These are phyloP conservation scores for Pycnonotus jocosus DNA, from an alignment of 2,113 vertebrate genomes.

Conservation along the genomic window DNA sequence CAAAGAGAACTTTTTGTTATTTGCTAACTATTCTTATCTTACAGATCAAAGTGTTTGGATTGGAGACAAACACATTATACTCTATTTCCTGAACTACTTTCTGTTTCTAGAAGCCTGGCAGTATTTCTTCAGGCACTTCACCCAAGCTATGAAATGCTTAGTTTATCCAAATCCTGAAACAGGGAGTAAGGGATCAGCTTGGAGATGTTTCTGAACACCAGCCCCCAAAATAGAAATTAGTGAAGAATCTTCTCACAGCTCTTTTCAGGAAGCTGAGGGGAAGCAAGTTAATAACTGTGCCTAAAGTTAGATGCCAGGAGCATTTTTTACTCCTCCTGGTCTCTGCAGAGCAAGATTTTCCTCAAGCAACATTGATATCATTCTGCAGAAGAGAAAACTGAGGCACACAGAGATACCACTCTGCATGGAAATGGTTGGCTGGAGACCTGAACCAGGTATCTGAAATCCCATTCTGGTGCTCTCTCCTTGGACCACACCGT, in stretches of 20 bases:
- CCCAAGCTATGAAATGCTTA: not conserved
- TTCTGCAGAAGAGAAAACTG: not conserved
- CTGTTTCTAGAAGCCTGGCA: not conserved
- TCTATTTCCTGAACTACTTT: not conserved
- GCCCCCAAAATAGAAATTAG: not conserved
- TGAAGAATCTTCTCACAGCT: not conserved
- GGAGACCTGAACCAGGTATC: not conserved
- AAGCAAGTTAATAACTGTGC: not conserved
- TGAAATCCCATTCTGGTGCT: not conserved
- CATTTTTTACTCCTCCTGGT: not conserved
- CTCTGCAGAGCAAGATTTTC: not conserved
- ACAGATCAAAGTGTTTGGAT: conserved; percentile 11
- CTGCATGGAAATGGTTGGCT: not conserved
- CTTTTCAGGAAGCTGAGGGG: not conserved
- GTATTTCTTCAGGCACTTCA: not conserved
- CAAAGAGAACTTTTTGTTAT: not conserved
- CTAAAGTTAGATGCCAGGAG: not conserved
- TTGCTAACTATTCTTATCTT: not conserved
- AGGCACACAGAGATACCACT: not conserved
- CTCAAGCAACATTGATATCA: not conserved
- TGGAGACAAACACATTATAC: not conserved
- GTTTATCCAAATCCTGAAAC: not conserved
- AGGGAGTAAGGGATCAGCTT: not conserved
- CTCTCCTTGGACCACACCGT: rapidly evolving
- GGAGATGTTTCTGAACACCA: not conserved